Percentiles rank a stretch among this genome's conserved stretches.
Conservation (phyloP, 2,113 vertebrate species). For the Dinomys branickii region DNA sequence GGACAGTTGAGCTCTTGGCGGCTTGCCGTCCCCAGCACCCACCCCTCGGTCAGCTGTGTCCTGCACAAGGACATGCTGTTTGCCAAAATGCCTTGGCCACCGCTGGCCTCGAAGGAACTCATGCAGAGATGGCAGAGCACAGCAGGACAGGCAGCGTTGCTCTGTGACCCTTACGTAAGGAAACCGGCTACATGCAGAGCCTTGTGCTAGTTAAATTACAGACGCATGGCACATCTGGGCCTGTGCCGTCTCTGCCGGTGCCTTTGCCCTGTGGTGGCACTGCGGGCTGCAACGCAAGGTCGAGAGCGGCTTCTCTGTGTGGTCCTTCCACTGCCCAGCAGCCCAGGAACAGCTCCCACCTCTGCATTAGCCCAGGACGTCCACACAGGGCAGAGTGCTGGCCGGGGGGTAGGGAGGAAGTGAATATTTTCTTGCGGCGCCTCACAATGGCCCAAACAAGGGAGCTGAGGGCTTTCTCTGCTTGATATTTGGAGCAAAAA, state of each 20-base stretch:
- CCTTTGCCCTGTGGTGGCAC: slow-evolving; percentile 58
- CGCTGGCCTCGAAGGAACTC: slow-evolving; percentile 81
- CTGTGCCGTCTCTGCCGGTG: slow-evolving; percentile 61
- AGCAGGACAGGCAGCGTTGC: slow-evolving; percentile 63
- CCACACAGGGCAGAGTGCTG: background rate
- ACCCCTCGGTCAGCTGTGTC: slow-evolving; percentile 67
- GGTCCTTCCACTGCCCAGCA: slow-evolving; percentile 43
- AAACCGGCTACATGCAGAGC: slow-evolving; percentile 79
- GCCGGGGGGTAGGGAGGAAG: background rate
- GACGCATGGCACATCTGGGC: slow-evolving; percentile 73
- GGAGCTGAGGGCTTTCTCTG: background rate
- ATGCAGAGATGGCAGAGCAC: slow-evolving; percentile 69
- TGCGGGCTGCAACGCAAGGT: background rate
- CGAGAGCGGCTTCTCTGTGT: background rate
- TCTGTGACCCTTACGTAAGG: slow-evolving; percentile 78
- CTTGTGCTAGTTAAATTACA: slow-evolving; percentile 80
- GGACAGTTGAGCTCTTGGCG: background rate
- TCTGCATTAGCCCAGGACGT: slow-evolving; percentile 7
- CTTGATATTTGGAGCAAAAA: background rate
- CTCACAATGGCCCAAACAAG: background rate
- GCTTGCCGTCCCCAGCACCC: background rate
- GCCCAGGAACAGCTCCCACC: slow-evolving; percentile 40
- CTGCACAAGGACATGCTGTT: slow-evolving; percentile 76
- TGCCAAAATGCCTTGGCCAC: slow-evolving; percentile 61
- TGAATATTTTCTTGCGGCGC: background rate